Evolutionary conservation across 2,113 vertebrate species (phyloP).

Genomic region (Orcinus orca): DNA sequence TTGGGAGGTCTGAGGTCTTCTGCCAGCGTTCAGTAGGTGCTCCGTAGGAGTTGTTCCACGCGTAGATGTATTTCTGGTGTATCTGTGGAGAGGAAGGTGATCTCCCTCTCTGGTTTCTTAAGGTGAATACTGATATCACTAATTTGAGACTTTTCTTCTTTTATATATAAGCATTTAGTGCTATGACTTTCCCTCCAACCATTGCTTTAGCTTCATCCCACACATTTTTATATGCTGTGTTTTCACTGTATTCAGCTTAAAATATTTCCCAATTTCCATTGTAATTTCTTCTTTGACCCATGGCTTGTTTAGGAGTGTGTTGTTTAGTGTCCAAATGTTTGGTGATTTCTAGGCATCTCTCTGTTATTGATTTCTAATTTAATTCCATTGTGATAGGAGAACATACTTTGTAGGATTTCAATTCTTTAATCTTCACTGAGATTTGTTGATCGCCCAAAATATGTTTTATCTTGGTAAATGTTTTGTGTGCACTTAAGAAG

Average conservation of each 20-base stretch:
- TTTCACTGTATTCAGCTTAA: background rate
- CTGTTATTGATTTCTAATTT: background rate
- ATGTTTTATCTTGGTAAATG: background rate
- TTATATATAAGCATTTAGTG: background rate
- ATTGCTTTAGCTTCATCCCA: background rate
- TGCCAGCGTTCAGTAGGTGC: too few species aligned
- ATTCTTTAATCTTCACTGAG: background rate
- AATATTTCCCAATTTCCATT: background rate
- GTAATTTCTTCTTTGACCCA: background rate
- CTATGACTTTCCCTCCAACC: background rate
- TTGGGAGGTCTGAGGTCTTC: too few species aligned
- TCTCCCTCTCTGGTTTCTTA: background rate
- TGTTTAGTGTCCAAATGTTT: background rate
- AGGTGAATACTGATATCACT: background rate
- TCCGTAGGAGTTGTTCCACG: too few species aligned
- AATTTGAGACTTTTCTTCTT: background rate
- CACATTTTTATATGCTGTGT: background rate
- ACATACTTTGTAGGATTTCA: background rate
- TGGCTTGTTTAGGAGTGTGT: background rate
- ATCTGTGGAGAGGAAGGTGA: too few species aligned
- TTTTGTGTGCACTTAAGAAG: background rate
- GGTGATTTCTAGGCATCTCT: background rate
- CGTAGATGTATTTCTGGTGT: too few species aligned
- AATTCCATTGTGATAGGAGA: background rate
- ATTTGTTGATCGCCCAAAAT: background rate